phyloP scores from a whole-genome alignment of 2,797 vertebrate species.

The Pteropus rufus region DNA sequence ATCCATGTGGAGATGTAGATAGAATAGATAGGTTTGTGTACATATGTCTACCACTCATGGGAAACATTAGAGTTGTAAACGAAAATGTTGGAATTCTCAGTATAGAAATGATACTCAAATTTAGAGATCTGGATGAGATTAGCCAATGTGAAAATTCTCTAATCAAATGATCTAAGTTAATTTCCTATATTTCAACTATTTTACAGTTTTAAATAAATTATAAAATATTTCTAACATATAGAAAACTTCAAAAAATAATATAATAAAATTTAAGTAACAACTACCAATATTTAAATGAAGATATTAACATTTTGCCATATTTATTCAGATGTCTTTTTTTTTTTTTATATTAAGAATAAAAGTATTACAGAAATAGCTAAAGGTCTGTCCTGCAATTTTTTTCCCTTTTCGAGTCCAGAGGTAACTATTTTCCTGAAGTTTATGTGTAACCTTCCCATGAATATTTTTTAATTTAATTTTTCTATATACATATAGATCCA shows the following conservation, averaged over 20 bases:
- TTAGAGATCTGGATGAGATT: background rate
- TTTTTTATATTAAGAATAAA: background rate
- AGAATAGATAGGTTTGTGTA: background rate
- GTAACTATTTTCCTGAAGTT: background rate
- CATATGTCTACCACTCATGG: background rate
- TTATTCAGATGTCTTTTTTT: background rate
- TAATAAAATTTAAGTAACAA: background rate
- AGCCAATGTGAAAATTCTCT: background rate
- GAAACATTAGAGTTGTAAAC: background rate
- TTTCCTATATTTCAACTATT: background rate
- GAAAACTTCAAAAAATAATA: background rate
- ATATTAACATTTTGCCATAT: background rate
- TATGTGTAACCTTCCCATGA: background rate
- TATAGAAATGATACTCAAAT: background rate
- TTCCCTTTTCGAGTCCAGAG: background rate
- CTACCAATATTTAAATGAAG: background rate
- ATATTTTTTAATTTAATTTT: background rate
- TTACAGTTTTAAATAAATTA: background rate
- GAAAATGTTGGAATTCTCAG: background rate
- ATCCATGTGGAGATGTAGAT: background rate
- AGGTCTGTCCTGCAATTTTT: background rate
- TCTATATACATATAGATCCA: background rate
- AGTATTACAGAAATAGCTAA: background rate
- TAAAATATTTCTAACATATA: background rate
- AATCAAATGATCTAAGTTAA: background rate